Evolutionary conservation across 2,797 vertebrate genomes (phyloP).

Genomic region (Myoxocephalus aenaeus): DNA sequence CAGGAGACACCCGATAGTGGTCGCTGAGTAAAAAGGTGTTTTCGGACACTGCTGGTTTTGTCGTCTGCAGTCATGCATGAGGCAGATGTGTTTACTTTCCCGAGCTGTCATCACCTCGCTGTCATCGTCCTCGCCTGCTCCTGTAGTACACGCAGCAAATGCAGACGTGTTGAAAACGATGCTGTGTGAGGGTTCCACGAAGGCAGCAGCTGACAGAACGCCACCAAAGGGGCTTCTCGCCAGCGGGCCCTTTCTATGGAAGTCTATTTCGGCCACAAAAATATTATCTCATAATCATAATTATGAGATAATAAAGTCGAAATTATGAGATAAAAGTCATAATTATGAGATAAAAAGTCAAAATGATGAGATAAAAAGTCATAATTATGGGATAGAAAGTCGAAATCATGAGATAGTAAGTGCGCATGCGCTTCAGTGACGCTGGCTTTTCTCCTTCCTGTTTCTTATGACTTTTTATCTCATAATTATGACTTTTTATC

Average conservation of each 20-base stretch:
- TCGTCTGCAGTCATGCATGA: conserved; percentile 33
- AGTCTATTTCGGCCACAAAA: no score
- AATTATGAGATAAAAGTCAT: no score
- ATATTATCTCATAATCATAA: no score
- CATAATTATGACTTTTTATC: no score
- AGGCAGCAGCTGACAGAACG: conserved; percentile 46
- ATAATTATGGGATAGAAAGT: no score
- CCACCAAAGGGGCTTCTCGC: conserved; percentile 19
- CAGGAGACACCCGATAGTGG: conserved; percentile 17
- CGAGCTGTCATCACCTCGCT: conserved; percentile 47
- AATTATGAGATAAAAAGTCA: no score
- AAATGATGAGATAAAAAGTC: no score
- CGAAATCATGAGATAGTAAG: no score
- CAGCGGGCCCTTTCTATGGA: neutral
- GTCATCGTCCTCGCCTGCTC: conserved; percentile 34
- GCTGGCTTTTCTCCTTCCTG: no score
- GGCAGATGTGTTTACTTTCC: conserved; percentile 73
- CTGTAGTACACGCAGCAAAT: conserved; percentile 13
- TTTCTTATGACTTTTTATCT: no score
- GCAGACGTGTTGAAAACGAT: conserved; percentile 57
- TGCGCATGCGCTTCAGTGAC: no score
- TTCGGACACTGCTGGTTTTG: conserved; percentile 41
- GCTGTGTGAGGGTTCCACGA: conserved; percentile 37
- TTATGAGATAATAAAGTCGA: no score
- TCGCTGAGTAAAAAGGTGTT: conserved; percentile 8